A percentile compares a stretch with the other conserved stretches of the same genome.
phyloP scores from a whole-genome alignment of 1,140 invertebrate species.

The Ips typographus region DNA sequence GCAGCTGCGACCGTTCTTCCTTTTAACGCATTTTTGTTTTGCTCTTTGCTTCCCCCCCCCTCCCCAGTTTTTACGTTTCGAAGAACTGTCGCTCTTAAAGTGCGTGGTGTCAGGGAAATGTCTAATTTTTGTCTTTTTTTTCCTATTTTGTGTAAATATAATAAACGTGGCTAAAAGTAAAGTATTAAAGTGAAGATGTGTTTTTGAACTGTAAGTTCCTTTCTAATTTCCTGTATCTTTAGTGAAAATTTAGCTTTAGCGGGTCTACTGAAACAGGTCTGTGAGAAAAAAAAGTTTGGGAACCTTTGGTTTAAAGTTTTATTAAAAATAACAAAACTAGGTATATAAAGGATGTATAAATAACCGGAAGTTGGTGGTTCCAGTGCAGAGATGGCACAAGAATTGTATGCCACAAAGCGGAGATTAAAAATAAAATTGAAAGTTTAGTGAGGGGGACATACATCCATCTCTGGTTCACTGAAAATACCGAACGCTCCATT shows the following conservation, averaged over 20 bases:
- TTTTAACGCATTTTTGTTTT: conserved; percentile 11
- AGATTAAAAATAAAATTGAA: neutral
- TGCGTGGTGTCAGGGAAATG: conserved; percentile 5
- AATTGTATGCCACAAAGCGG: conserved; percentile 4
- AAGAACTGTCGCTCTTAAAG: neutral
- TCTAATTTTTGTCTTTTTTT: conserved; percentile 48
- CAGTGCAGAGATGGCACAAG: conserved; percentile 32
- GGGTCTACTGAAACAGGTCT: too few species aligned
- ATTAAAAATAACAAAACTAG: conserved; percentile 35
- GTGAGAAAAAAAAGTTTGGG: neutral
- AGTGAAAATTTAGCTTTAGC: too few species aligned
- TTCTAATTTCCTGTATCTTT: neutral
- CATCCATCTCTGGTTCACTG: conserved; percentile 30
- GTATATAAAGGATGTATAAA: conserved; percentile 3
- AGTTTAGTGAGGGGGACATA: conserved; percentile 2
- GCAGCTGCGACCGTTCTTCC: conserved; percentile 38
- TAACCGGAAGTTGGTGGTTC: too few species aligned
- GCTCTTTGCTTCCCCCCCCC: neutral
- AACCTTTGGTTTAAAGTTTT: conserved; percentile 19
- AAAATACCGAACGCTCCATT: conserved; percentile 13
- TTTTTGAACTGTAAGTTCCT: conserved; percentile 52
- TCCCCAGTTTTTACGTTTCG: neutral
- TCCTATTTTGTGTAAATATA: conserved; percentile 50
- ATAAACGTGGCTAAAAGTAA: conserved; percentile 50
- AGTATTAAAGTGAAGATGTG: conserved; percentile 46